Evolutionary conservation across 2,888 invertebrate species (phyloP).

Genomic region (Luperina nickerlii): DNA sequence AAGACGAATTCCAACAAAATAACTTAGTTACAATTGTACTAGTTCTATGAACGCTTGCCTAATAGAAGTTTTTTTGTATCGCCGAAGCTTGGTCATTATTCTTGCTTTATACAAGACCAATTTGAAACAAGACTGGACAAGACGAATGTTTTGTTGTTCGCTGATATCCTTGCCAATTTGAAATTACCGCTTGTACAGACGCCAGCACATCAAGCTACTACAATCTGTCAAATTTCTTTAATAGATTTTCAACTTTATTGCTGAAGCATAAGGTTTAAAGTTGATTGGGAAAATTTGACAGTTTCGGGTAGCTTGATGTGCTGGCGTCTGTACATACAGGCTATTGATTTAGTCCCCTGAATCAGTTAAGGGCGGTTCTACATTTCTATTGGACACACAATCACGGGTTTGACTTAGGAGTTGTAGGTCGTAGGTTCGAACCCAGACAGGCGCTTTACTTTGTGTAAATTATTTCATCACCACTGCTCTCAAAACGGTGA

Average conservation of each 20-base stretch:
- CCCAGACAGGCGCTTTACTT: background rate
- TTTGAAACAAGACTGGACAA: slow-evolving; percentile 60
- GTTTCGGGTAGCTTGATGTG: too few species aligned
- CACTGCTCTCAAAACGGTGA: background rate
- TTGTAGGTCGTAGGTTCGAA: background rate
- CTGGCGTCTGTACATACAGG: too few species aligned
- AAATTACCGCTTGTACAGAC: background rate
- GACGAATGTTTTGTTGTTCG: slow-evolving; percentile 12
- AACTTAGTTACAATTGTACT: background rate
- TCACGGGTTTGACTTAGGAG: background rate
- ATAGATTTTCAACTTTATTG: too few species aligned
- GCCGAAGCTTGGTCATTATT: slow-evolving; percentile 54
- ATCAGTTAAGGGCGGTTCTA: background rate
- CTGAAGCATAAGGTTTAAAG: too few species aligned
- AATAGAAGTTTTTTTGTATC: slow-evolving; percentile 12
- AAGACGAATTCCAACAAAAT: background rate
- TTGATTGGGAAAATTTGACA: too few species aligned
- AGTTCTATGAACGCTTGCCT: background rate
- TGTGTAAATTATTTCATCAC: background rate
- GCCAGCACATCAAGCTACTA: too few species aligned
- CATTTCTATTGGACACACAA: background rate
- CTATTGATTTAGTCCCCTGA: background rate
- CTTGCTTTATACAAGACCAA: slow-evolving; percentile 53
- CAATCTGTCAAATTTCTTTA: too few species aligned
- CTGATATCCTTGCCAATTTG: slow-evolving; percentile 34